Base-by-base conservation (phyloP, 2,797 vertebrate species). In the Valencia hispanica region DNA sequence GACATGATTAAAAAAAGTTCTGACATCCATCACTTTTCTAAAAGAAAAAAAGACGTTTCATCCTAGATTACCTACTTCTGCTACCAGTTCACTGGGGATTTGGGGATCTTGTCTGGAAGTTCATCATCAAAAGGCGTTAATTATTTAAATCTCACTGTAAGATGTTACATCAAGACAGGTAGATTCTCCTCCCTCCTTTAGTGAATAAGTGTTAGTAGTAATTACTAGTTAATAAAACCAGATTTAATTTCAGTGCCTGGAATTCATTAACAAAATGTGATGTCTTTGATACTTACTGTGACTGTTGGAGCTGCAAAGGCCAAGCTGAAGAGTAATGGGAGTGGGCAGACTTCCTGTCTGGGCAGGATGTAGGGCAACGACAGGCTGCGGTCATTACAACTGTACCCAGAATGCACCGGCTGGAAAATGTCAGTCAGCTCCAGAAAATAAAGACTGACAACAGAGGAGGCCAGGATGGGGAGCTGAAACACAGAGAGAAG, bases 401-500 rank as follows among this genome's bases (percentile, higher is more conserved):
- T 98, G 94, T 98, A 99, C 80, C 98, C 98, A 74, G 97, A 97
- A 79, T 97, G 97, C 79, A 99, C 98, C 0, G 98, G 98, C 86
- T 98, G 97, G 95, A 99, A 99, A 91, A 99, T 96, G 92, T 99
- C 97, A 0, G 98, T 99, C 86, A 98, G 95, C 92, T 99, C 98
- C 89, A 99, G 94, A 89, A 99, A 98, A 88, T 99, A 99, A 32
- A 99, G 97, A 84, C 97, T 99, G 87, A 99, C 97, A 78, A 99
- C 97, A 0, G 98, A 98, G 74, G 97, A 98, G 78, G 97, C 97
- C 94, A 99, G 84, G 87, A 99, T 99, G 25, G 98, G 98, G 61
- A 92, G 89, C 91, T 94, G 85, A 18, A 59, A 55, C 1, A 32
- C 43, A 70, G 18, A 48, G 43, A 41, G 5, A 76, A 70, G 53